These are phyloP conservation scores for Botrylloides violaceus DNA, from an alignment of 23 tunicate species.

Conservation along the genomic window DNA sequence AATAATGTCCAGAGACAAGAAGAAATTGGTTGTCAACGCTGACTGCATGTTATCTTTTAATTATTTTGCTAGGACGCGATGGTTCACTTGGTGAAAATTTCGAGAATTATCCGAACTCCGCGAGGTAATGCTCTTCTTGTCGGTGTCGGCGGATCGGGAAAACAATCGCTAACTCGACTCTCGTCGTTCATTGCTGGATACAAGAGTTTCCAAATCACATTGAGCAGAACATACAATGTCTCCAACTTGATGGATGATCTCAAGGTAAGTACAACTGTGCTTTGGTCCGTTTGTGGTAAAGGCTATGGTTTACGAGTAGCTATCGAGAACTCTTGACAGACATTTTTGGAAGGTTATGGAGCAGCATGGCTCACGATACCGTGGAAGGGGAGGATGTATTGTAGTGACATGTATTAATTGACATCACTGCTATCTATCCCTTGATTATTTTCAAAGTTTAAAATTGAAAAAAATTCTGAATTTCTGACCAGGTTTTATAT, in stretches of 20 bases:
- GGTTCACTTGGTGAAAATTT: slow-evolving; percentile 95
- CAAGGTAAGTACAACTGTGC: too few relatives aligned
- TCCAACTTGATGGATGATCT: slow-evolving; percentile 89
- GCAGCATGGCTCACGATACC: too few relatives aligned
- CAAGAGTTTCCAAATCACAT: slow-evolving; percentile 90
- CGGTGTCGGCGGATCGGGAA: slow-evolving; percentile 99
- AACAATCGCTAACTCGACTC: slow-evolving; percentile 98
- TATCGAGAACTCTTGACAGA: background rate
- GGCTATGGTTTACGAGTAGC: background rate
- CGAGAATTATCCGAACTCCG: slow-evolving; percentile 96
- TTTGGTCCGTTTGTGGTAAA: background rate
- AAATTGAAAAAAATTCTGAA: too few relatives aligned
- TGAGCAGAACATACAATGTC: slow-evolving; percentile 92
- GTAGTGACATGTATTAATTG: too few relatives aligned
- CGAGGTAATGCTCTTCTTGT: slow-evolving; percentile 98
- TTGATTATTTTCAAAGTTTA: too few relatives aligned
- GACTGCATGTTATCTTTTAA: too few relatives aligned
- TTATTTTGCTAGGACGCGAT: slow-evolving; percentile 95
- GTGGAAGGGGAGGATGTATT: too few relatives aligned
- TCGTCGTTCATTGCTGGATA: slow-evolving; percentile 94
- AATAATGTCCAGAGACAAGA: too few relatives aligned
- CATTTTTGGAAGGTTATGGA: background rate
- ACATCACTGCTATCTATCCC: too few relatives aligned
- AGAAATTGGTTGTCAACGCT: too few relatives aligned
- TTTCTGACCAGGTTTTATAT: slow-evolving; percentile 69